phyloP scores from a whole-genome alignment of 1,140 invertebrate genomes.

The Heterodera carotae region DNA sequence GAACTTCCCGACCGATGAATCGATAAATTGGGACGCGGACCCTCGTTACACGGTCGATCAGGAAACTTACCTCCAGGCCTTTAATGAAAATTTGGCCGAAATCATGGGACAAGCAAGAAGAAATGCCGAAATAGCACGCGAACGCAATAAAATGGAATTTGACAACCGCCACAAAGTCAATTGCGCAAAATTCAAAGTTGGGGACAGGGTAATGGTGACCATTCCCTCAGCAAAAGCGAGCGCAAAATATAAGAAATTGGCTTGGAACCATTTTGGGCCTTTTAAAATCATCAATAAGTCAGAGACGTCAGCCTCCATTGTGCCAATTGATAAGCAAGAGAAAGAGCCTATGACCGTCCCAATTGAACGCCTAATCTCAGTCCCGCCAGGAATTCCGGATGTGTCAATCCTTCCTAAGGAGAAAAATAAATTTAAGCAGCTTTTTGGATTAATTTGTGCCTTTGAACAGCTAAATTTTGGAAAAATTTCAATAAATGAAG shows the following conservation, averaged over 20 bases:
- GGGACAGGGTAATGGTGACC: constrained; percentile 4
- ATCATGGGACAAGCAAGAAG: not conserved
- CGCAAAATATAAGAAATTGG: not conserved
- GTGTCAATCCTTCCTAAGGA: not conserved
- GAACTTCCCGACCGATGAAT: constrained; percentile 4
- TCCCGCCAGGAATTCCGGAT: not conserved
- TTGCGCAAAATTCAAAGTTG: not conserved
- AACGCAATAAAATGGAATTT: not conserved
- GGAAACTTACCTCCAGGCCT: constrained; percentile 9
- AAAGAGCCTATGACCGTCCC: not conserved
- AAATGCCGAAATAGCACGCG: constrained; percentile 6
- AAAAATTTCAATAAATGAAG: not conserved
- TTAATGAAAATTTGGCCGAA: constrained; percentile 7
- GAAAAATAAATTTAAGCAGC: constrained; percentile 3
- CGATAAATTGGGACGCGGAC: not conserved
- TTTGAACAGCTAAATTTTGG: not conserved
- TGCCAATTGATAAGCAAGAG: not conserved
- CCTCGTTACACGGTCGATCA: constrained; percentile 1
- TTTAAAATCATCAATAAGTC: not conserved
- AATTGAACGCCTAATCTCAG: not conserved
- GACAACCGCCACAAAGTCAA: not conserved
- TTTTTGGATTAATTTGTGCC: not conserved
- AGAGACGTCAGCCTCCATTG: not conserved
- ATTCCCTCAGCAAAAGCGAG: not conserved
- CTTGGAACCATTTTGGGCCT: constrained; percentile 1